Conservation (phyloP, 2,113 vertebrate species). For the Odontesthes bonariensis region DNA sequence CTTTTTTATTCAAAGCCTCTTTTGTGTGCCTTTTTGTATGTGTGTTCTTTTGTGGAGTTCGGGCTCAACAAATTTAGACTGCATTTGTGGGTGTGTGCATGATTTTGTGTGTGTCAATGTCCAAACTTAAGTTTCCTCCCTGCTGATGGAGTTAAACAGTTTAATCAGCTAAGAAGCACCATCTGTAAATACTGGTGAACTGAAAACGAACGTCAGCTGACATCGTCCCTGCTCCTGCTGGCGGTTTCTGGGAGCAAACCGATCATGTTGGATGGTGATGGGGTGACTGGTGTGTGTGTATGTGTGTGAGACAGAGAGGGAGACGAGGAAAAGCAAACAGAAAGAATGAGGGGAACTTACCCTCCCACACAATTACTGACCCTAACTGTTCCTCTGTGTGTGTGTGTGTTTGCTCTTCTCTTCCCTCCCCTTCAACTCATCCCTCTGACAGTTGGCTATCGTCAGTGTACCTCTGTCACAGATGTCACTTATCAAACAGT, state of each 20-base stretch:
- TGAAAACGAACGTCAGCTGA: slow-evolving; percentile 65
- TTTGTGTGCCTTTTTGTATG: slow-evolving; percentile 36
- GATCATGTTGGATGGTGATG: slow-evolving; percentile 64
- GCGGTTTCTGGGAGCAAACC: slow-evolving; percentile 69
- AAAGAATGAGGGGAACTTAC: slow-evolving; percentile 53
- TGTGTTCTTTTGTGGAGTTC: slow-evolving; percentile 26
- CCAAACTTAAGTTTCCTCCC: not conserved
- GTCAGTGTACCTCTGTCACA: slow-evolving; percentile 55
- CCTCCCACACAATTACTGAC: slow-evolving; percentile 74
- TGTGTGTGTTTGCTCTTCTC: not conserved
- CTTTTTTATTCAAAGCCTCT: slow-evolving; percentile 63
- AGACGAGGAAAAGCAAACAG: slow-evolving; percentile 23
- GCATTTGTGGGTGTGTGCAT: slow-evolving; percentile 7
- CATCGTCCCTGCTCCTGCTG: slow-evolving; percentile 52
- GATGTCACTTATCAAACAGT: slow-evolving; percentile 62
- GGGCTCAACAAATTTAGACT: slow-evolving; percentile 14
- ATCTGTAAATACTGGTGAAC: slow-evolving; percentile 42
- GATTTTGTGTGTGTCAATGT: slow-evolving; percentile 10
- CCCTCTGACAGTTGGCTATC: slow-evolving; percentile 71
- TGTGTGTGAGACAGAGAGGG: slow-evolving; percentile 11
- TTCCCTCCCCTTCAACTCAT: slow-evolving; percentile 38
- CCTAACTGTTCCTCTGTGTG: slow-evolving; percentile 32
- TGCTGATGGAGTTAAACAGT: slow-evolving; percentile 34
- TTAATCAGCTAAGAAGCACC: slow-evolving; percentile 51
- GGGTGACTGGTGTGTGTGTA: slow-evolving; percentile 45